Evolutionary conservation across 2,888 invertebrate species (phyloP).

Genomic region (Machimus rusticus): DNA sequence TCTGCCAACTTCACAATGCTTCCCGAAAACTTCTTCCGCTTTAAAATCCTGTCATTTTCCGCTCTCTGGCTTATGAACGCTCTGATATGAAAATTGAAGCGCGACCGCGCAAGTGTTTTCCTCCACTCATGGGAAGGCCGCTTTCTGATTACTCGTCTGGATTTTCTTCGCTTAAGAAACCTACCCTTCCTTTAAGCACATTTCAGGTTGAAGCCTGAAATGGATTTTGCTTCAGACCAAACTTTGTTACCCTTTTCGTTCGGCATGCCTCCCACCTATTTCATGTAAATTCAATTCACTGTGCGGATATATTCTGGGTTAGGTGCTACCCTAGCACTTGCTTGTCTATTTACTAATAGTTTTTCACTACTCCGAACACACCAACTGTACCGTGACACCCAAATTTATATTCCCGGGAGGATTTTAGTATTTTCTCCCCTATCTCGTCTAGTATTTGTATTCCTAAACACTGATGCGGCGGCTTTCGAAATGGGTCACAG

Average conservation of each 20-base stretch:
- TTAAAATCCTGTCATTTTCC: not conserved
- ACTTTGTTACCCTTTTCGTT: not conserved
- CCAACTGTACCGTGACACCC: not conserved
- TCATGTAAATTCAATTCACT: not conserved
- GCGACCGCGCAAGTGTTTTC: not conserved
- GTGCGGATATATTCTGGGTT: not conserved
- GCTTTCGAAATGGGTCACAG: conserved; percentile 4
- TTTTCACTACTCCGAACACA: not conserved
- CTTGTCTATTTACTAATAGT: not conserved
- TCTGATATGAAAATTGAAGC: not conserved
- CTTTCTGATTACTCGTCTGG: not conserved
- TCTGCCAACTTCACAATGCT: not conserved
- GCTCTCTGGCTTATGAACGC: not conserved
- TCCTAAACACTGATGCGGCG: not conserved
- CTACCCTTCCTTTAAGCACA: not conserved
- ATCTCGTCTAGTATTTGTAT: not conserved
- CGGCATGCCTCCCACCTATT: not conserved
- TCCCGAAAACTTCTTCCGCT: not conserved
- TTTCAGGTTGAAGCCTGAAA: not conserved
- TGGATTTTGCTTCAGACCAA: not conserved
- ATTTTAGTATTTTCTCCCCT: not conserved
- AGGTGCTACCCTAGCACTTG: not conserved
- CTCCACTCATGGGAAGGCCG: not conserved
- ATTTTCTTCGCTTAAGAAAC: not conserved
- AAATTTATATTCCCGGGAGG: not conserved